Evolutionary conservation across 64 coral and sea anemone genomes (phyloP).

Genomic region (Pachyseris speciosa): DNA sequence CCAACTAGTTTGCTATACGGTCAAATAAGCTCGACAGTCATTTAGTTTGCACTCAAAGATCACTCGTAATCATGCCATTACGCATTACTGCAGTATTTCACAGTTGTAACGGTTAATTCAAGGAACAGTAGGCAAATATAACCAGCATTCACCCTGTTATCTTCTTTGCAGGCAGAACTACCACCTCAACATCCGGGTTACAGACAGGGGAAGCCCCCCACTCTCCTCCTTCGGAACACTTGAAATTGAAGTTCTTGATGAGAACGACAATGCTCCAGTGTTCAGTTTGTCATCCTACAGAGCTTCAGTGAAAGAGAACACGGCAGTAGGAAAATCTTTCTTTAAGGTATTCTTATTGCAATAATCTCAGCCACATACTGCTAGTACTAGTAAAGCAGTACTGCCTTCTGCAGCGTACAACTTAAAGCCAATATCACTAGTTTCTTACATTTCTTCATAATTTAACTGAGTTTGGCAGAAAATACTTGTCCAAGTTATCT

Average conservation of each 20-base stretch:
- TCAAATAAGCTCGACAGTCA: too few relatives aligned
- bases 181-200: slow-evolving; percentile 57
- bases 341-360: background rate
- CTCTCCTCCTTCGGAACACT: slow-evolving; percentile 44
- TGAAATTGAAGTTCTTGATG: slow-evolving; percentile 64
- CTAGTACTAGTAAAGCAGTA: too few relatives aligned
- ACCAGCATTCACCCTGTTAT: background rate
- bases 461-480: too few relatives aligned
- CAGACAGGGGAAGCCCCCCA: slow-evolving; percentile 83
- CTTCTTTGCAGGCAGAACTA: slow-evolving; percentile 49
- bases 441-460: too few relatives aligned
- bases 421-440: too few relatives aligned
- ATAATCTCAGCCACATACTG: background rate
- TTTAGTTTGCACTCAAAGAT: too few relatives aligned
- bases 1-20: too few relatives aligned
- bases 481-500: too few relatives aligned
- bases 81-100: too few relatives aligned
- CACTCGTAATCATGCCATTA: too few relatives aligned
- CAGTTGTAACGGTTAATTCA: too few relatives aligned
- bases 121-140: background rate
- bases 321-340: slow-evolving; percentile 15
- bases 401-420: too few relatives aligned
- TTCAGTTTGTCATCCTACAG: slow-evolving; percentile 45
- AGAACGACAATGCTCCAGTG: slow-evolving; percentile 76
- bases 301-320: slow-evolving; percentile 64